Conservation (phyloP, 2,113 vertebrate species). For the Eleginops maclovinus region DNA sequence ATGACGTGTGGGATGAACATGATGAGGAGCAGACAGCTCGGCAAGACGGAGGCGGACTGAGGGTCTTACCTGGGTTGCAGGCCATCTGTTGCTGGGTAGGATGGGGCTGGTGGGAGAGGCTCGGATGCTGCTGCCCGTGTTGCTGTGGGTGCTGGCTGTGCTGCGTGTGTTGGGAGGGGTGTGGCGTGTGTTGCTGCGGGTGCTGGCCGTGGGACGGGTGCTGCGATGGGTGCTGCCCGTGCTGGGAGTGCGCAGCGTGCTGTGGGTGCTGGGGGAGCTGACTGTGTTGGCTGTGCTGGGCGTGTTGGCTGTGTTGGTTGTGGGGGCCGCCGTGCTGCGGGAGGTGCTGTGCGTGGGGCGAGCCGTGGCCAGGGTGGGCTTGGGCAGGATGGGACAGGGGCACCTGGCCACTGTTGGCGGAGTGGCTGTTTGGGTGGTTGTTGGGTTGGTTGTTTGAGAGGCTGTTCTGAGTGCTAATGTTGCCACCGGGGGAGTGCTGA, state of each 20-base stretch:
- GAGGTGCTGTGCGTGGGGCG: conserved; percentile 83
- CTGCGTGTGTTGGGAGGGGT: conserved; percentile 82
- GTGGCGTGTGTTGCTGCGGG: conserved; percentile 77
- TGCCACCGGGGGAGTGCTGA: conserved; percentile 91
- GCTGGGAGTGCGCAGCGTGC: conserved; percentile 75
- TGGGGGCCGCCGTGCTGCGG: conserved; percentile 75
- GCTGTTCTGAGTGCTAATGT: conserved; percentile 86
- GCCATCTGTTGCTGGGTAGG: conserved; percentile 90
- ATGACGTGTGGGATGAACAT: conserved; percentile 25
- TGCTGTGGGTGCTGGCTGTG: conserved; percentile 81
- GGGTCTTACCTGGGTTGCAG: conserved; percentile 90
- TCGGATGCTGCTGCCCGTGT: conserved; percentile 86
- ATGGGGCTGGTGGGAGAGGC: conserved; percentile 87
- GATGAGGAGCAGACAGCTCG: conserved; percentile 25
- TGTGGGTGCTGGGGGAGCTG: conserved; percentile 71
- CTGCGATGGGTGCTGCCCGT: conserved; percentile 78
- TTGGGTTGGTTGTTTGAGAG: conserved; percentile 84
- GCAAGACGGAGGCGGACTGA: conserved; percentile 14
- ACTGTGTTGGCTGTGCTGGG: conserved; percentile 72
- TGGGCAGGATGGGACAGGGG: conserved; percentile 88
- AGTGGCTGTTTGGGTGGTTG: conserved; percentile 87
- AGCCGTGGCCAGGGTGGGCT: conserved; percentile 82
- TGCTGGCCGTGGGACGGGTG: conserved; percentile 78
- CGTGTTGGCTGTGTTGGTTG: conserved; percentile 76
- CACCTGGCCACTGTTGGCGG: conserved; percentile 87